Conservation (phyloP, 2,888 invertebrate species). For the Tenthredo mesomela region DNA sequence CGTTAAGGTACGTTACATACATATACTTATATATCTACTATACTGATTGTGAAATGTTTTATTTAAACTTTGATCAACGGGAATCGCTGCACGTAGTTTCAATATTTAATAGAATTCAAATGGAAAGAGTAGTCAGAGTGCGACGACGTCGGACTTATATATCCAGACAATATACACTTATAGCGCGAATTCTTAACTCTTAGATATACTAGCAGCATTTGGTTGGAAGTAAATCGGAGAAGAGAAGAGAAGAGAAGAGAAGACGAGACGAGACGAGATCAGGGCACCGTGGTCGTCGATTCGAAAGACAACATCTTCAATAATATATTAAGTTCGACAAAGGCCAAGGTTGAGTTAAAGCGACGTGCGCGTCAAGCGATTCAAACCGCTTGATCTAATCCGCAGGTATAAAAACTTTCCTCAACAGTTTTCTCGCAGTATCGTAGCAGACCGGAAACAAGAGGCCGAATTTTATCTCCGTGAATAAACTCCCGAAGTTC, state of each 20-base stretch:
- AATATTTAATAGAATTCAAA: conserved; percentile 36
- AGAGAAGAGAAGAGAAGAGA: too few species aligned
- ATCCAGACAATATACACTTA: not conserved
- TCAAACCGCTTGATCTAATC: not conserved
- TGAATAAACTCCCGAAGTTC: conserved; percentile 1
- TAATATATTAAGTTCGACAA: conserved; percentile 48
- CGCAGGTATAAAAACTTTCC: not conserved
- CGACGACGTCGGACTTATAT: not conserved
- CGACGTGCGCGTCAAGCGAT: conserved; percentile 15
- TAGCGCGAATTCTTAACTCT: not conserved
- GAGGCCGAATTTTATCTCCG: not conserved
- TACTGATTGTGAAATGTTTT: conserved; percentile 30
- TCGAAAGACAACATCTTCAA: conserved; percentile 48
- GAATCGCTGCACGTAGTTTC: not conserved
- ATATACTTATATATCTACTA: too few species aligned
- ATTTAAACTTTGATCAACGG: conserved; percentile 18
- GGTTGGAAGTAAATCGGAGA: too few species aligned
- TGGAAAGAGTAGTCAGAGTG: not conserved
- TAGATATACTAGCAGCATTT: too few species aligned
- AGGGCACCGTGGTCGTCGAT: not conserved
- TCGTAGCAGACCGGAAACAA: not conserved
- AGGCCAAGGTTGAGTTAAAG: conserved; percentile 49
- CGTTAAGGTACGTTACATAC: not conserved
- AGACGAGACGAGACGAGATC: not conserved
- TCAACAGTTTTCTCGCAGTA: not conserved